These are phyloP conservation scores for Cyclophora albipunctata DNA, from an alignment of 2,888 invertebrate species.

Conservation along the genomic window DNA sequence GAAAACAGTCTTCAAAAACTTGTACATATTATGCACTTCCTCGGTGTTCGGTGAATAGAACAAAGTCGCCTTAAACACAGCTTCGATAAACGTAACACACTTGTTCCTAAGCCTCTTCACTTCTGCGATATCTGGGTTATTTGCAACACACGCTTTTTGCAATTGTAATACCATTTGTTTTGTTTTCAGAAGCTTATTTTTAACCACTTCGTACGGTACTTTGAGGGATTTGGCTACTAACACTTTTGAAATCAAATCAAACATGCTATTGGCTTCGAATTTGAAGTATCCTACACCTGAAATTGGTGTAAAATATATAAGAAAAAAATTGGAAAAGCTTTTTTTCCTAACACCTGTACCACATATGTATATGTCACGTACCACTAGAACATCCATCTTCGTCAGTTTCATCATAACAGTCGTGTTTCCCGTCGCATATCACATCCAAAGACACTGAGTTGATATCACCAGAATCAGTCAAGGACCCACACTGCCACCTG, in stretches of 20 bases:
- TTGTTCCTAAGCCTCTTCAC: constrained; percentile 35
- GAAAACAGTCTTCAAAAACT: constrained; percentile 35
- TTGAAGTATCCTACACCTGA: constrained; percentile 28
- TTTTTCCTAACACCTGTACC: not conserved
- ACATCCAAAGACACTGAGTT: constrained; percentile 32
- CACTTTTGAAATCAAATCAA: constrained; percentile 29
- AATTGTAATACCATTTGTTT: constrained; percentile 27
- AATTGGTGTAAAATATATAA: constrained; percentile 3
- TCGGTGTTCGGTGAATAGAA: constrained; percentile 4
- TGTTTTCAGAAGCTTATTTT: constrained; percentile 27
- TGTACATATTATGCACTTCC: constrained; percentile 32
- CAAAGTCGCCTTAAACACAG: constrained; percentile 35
- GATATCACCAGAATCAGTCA: constrained; percentile 16
- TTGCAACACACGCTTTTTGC: constrained; percentile 27
- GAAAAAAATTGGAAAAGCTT: not conserved
- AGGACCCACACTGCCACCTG: constrained; percentile 41
- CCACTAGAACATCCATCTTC: constrained; percentile 44
- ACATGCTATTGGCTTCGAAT: constrained; percentile 41
- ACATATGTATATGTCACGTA: constrained; percentile 12
- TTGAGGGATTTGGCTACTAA: constrained; percentile 29
- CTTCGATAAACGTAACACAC: constrained; percentile 30
- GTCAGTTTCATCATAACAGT: constrained; percentile 56
- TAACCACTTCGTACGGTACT: constrained; percentile 21
- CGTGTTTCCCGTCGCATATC: constrained; percentile 59
- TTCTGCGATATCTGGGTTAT: constrained; percentile 18